A percentile compares a stretch with the other conserved stretches of the same genome.
phyloP scores from a whole-genome alignment of 2,113 vertebrate genomes.

The Cebidichthys violaceus region DNA sequence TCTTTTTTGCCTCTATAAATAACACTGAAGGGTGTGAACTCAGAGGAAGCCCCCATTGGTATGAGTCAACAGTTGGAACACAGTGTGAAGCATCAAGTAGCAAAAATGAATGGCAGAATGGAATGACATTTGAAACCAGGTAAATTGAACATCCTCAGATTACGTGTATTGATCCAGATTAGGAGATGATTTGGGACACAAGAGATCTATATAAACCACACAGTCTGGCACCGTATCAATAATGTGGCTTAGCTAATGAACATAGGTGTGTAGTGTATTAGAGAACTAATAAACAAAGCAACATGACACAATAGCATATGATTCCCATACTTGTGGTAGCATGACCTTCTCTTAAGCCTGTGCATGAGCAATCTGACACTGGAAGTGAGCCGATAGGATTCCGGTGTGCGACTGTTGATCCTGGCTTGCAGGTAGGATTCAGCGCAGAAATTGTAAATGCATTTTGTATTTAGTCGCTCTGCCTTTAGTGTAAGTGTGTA shows the following conservation, averaged over 20 bases:
- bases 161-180: conserved; percentile 13
- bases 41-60: conserved; percentile 75
- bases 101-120: conserved; percentile 54
- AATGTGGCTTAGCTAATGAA: conserved; percentile 37
- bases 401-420: conserved; percentile 57
- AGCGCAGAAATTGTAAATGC: conserved; percentile 67
- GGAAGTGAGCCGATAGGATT: conserved; percentile 47
- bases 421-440: conserved; percentile 63
- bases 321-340: conserved; percentile 59
- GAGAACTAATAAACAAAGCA: conserved; percentile 29
- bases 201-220: conserved; percentile 18
- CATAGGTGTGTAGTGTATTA: neutral
- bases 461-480: conserved; percentile 48
- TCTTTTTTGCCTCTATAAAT: conserved; percentile 79
- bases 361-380: conserved; percentile 64
- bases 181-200: neutral
- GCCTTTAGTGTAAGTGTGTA: conserved; percentile 43
- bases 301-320: conserved; percentile 45
- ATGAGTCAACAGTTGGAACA: conserved; percentile 79
- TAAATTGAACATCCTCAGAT: neutral
- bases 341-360: conserved; percentile 73
- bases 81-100: conserved; percentile 57
- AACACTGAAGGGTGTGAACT: conserved; percentile 71
- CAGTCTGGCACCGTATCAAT: conserved; percentile 27
- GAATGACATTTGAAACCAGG: conserved; percentile 31